Evolutionary conservation across 1,140 invertebrate species (phyloP).

Genomic region (Globodera rostochiensis): DNA sequence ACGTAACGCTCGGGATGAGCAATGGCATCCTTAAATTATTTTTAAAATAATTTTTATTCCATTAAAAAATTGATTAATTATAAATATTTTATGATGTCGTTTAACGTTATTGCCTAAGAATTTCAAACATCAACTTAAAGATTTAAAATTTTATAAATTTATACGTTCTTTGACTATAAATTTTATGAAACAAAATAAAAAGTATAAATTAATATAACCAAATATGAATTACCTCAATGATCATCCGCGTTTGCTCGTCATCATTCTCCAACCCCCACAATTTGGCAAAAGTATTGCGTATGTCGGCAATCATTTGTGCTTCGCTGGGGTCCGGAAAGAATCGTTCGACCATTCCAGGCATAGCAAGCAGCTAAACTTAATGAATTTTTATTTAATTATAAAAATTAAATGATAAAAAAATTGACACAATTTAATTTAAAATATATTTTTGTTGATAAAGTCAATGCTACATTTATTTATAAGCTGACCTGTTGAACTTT

Average conservation of each 20-base stretch:
- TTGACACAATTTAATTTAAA: no score
- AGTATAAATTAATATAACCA: no score
- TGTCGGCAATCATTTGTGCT: conserved; percentile 68
- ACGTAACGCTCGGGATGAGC: conserved; percentile 82
- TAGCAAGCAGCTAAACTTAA: conserved; percentile 51
- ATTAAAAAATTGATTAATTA: no score
- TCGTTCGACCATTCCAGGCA: conserved; percentile 75
- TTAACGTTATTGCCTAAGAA: no score
- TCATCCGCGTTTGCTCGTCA: conserved; percentile 44
- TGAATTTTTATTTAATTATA: neutral
- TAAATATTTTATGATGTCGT: no score
- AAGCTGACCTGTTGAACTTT: conserved; percentile 68
- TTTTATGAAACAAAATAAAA: no score
- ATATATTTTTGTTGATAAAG: no score
- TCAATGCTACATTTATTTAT: no score
- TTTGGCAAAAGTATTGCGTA: conserved; percentile 83
- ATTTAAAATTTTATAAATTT: no score
- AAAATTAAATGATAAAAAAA: neutral
- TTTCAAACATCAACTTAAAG: no score
- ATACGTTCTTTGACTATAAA: no score
- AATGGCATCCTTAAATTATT: conserved; percentile 74
- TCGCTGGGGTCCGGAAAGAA: conserved; percentile 68
- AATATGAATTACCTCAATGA: conserved; percentile 42
- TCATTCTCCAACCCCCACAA: conserved; percentile 80
- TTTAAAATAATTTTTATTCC: no score